Evolutionary conservation across 35 echinoderm and acorn worm genomes (phyloP).

Genomic region (Patiria miniata): DNA sequence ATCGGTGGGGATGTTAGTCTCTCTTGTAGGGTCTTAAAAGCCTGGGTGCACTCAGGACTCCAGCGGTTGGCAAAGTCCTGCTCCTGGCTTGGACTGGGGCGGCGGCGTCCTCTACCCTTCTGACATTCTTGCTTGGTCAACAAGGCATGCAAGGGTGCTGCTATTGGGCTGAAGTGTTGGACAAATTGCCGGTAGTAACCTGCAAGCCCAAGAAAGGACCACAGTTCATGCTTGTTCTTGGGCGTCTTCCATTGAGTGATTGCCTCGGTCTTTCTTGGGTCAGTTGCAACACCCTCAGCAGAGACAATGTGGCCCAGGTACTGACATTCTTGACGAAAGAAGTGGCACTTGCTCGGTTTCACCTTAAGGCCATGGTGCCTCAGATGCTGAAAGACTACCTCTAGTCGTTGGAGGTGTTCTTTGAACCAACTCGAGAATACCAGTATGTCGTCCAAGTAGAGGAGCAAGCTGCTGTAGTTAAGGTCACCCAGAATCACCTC

Average conservation of each 20-base stretch:
- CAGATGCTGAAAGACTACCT: neutral
- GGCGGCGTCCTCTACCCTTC: no score
- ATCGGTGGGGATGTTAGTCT: conserved; percentile 1
- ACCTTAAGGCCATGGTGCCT: neutral
- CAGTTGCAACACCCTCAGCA: conserved; percentile 23
- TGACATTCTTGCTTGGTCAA: no score
- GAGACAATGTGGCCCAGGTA: no score
- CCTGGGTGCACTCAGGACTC: no score
- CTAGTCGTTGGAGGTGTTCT: neutral
- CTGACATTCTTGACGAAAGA: neutral
- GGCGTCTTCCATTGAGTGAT: neutral
- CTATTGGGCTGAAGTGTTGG: conserved; percentile 36
- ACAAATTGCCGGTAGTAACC: neutral
- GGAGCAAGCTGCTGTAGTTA: neutral
- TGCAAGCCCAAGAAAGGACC: neutral
- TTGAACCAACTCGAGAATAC: neutral
- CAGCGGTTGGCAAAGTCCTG: no score
- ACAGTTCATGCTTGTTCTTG: neutral
- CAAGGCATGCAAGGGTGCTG: no score
- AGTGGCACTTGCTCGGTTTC: neutral
- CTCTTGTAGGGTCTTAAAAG: no score
- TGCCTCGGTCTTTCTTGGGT: neutral
- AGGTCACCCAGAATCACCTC: neutral
- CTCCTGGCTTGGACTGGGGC: no score
- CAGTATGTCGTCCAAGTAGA: neutral